These are phyloP conservation scores for Pheosia tremula DNA, from an alignment of 2,888 invertebrate genomes.

Conservation along the genomic window DNA sequence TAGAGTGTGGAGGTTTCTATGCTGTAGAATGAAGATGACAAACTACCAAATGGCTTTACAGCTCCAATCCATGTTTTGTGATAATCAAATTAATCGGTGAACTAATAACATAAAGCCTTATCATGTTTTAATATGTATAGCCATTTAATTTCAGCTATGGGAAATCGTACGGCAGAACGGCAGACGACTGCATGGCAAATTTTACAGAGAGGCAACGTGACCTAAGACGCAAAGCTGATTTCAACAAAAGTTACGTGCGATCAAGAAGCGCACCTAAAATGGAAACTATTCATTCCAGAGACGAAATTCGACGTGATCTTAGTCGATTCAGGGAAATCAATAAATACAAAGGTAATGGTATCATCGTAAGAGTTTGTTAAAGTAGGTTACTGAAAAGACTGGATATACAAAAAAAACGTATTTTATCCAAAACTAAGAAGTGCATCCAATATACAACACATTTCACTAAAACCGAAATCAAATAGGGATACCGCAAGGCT, in stretches of 20 bases:
- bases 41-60: too few relatives aligned
- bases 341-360: constrained; percentile 77
- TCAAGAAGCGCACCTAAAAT: constrained; percentile 84
- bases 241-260: constrained; percentile 73
- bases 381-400: neutral
- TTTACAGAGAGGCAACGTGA: constrained; percentile 79
- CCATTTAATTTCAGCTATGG: constrained; percentile 65
- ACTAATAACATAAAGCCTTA: too few relatives aligned
- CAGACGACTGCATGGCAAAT: constrained; percentile 85
- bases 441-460: too few relatives aligned
- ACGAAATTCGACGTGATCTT: constrained; percentile 80
- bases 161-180: constrained; percentile 84
- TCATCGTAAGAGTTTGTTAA: constrained; percentile 7
- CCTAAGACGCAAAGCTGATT: constrained; percentile 66
- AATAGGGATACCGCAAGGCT: constrained; percentile 28
- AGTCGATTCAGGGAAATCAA: constrained; percentile 80
- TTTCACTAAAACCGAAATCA: neutral
- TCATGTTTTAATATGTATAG: neutral
- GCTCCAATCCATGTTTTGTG: too few relatives aligned
- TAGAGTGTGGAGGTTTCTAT: too few relatives aligned
- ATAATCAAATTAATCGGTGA: too few relatives aligned
- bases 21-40: too few relatives aligned
- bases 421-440: neutral
- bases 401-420: too few relatives aligned
- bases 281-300: constrained; percentile 81